phyloP scores from a whole-genome alignment of 2,113 vertebrate genomes.

The Motacilla alba region DNA sequence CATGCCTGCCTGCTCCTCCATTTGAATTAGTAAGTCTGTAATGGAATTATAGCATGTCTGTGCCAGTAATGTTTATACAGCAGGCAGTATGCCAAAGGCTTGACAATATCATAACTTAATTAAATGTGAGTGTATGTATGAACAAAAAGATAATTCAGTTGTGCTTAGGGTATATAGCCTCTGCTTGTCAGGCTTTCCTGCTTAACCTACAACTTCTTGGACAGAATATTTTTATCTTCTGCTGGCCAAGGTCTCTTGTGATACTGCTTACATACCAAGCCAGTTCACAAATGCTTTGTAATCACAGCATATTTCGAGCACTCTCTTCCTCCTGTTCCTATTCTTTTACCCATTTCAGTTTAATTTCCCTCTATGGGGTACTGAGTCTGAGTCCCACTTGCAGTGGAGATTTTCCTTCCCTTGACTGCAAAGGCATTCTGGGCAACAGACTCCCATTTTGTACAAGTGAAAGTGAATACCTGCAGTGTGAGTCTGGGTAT shows the following conservation, averaged over 20 bases:
- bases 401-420: not conserved
- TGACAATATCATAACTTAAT: slow-evolving; percentile 33
- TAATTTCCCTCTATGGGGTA: not conserved
- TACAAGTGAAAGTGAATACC: not conserved
- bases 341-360: not conserved
- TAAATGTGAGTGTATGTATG: not conserved
- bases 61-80: slow-evolving; percentile 18
- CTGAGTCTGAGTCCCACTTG: not conserved
- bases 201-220: not conserved
- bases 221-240: not conserved
- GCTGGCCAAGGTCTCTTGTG: not conserved
- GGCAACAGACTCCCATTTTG: not conserved
- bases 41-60: slow-evolving; percentile 7
- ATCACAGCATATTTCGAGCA: not conserved
- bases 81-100: slow-evolving; percentile 34
- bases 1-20: not conserved
- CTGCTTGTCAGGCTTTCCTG: not conserved
- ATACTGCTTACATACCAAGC: not conserved
- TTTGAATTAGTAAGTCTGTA: slow-evolving; percentile 10
- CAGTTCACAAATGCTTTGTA: not conserved
- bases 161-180: not conserved
- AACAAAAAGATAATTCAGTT: slow-evolving; percentile 15
- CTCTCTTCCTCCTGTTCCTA: not conserved
- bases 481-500: not conserved
- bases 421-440: not conserved